Conservation (phyloP, 2,888 invertebrate species). For the Drosophila kokeensis region DNA sequence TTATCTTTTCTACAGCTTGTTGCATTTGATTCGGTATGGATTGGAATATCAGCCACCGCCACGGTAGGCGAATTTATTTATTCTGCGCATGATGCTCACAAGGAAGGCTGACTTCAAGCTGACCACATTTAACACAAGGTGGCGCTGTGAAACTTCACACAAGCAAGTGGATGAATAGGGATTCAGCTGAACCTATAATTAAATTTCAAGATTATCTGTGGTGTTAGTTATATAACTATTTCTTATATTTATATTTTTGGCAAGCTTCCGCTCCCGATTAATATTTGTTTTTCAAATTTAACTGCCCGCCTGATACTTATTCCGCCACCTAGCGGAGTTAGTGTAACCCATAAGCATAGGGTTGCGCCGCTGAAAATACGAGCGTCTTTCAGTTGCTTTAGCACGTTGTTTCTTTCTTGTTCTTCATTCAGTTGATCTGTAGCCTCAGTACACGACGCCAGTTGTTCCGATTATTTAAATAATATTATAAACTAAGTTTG, state of each 20-base stretch:
- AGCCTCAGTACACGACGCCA: neutral
- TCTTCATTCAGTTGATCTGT: slow-evolving; percentile 6
- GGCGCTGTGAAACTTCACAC: neutral
- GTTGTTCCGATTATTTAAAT: neutral
- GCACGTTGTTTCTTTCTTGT: neutral
- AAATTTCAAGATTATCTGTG: neutral
- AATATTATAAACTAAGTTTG: neutral
- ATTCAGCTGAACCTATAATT: neutral
- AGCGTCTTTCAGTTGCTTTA: neutral
- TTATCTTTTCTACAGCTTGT: neutral
- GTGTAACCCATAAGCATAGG: neutral
- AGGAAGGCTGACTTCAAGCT: neutral
- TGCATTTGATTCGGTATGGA: neutral
- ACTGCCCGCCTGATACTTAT: neutral
- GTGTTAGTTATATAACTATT: too few relatives aligned
- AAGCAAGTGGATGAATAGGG: neutral
- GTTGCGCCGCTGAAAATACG: neutral
- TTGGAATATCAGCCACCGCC: neutral
- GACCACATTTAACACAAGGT: neutral
- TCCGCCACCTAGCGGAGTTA: neutral
- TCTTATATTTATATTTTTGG: neutral
- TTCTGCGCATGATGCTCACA: neutral
- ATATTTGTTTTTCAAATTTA: neutral
- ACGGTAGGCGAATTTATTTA: neutral
- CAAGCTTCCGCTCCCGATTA: neutral